Evolutionary conservation across 2,797 vertebrate genomes (phyloP).

Genomic region (Takifugu ocellatus): DNA sequence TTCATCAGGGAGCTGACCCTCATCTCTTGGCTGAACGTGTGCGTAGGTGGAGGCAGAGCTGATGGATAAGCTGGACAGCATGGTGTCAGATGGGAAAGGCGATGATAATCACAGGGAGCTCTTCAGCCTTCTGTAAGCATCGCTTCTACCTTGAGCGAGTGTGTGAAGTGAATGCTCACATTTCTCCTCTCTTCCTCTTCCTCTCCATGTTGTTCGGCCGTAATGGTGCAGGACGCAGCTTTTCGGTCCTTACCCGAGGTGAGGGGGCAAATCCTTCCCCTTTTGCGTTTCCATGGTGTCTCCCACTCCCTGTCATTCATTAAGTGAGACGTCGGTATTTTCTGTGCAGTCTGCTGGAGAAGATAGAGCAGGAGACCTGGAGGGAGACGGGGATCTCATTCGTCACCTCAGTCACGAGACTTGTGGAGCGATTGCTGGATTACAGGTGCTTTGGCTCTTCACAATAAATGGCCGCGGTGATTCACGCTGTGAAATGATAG

Average conservation of each 20-base stretch:
- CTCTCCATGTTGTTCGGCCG: slow-evolving; percentile 33
- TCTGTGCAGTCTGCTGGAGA: slow-evolving; percentile 86
- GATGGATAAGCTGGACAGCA: slow-evolving; percentile 98
- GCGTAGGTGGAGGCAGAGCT: slow-evolving; percentile 95
- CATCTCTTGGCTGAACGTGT: slow-evolving; percentile 34
- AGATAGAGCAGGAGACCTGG: slow-evolving; percentile 99
- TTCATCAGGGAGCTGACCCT: slow-evolving; percentile 14
- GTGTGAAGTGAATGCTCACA: slow-evolving; percentile 17
- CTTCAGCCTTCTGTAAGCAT: slow-evolving; percentile 94
- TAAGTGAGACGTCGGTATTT: slow-evolving; percentile 18
- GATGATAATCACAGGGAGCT: slow-evolving; percentile 98
- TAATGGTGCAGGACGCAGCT: slow-evolving; percentile 86
- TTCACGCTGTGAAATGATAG: slow-evolving; percentile 2
- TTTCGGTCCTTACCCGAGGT: slow-evolving; percentile 99
- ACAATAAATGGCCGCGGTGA: not conserved
- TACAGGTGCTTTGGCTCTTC: slow-evolving; percentile 82
- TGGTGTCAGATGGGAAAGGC: slow-evolving; percentile 97
- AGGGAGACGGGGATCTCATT: slow-evolving; percentile 96
- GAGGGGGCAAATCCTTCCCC: slow-evolving; percentile 31
- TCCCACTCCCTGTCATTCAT: slow-evolving; percentile 12
- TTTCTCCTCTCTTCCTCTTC: slow-evolving; percentile 53
- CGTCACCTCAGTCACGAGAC: slow-evolving; percentile 94
- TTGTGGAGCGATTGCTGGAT: slow-evolving; percentile 95
- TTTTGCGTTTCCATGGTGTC: too few relatives aligned
- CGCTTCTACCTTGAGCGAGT: slow-evolving; percentile 21